These are phyloP conservation scores for Phyto melanocephala DNA, from an alignment of 2,888 invertebrate species.

Conservation along the genomic window DNA sequence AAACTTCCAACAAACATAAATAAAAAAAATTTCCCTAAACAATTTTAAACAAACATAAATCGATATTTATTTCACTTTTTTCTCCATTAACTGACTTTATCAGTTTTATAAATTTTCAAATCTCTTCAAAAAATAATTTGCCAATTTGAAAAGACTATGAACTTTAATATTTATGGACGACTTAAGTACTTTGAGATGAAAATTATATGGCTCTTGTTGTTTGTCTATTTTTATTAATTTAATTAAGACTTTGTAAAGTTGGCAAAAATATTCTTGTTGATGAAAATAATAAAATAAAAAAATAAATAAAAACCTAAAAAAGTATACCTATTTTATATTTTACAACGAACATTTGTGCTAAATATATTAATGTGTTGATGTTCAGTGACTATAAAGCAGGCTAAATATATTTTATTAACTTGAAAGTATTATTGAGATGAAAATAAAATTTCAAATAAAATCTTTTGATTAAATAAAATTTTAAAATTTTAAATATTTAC, in stretches of 20 bases:
- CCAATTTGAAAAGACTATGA: neutral
- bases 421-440: neutral
- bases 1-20: neutral
- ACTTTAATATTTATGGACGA: conserved; percentile 10
- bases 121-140: neutral
- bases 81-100: neutral
- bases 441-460: neutral
- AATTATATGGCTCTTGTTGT: neutral
- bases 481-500: too few species aligned
- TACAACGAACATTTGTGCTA: neutral
- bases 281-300: neutral
- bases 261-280: conserved; percentile 2
- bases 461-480: neutral
- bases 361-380: neutral
- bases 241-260: conserved; percentile 2
- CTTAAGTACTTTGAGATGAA: neutral
- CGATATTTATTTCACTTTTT: conserved; percentile 43
- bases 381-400: neutral
- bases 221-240: conserved; percentile 23
- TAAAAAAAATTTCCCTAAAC: conserved; percentile 32
- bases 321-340: neutral
- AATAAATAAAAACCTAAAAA: too few species aligned
- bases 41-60: conserved; percentile 50
- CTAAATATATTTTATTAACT: neutral
- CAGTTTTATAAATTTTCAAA: neutral